Percentiles rank a stretch among this genome's conserved stretches.
Evolutionary conservation across 2,888 invertebrate genomes (phyloP).

Genomic region (Cephonodes hylas): DNA sequence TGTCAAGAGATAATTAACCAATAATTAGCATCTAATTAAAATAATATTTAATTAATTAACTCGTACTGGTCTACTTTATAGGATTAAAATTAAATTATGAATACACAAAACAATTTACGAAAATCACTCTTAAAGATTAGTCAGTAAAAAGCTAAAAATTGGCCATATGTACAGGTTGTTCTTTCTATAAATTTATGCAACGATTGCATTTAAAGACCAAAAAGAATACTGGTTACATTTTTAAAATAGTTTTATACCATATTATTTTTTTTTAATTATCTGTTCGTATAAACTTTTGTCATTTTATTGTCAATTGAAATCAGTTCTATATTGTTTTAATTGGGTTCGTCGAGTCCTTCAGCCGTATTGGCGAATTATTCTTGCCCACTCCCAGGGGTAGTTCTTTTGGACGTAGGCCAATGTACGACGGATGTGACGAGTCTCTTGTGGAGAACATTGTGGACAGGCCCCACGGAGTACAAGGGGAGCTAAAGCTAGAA

Average conservation of each 20-base stretch:
- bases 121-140: too few relatives aligned
- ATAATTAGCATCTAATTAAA: not conserved
- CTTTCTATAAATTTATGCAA: too few relatives aligned
- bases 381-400: slow-evolving; percentile 89
- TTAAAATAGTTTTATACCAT: not conserved
- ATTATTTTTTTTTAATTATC: too few relatives aligned
- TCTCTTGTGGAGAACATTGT: slow-evolving; percentile 84
- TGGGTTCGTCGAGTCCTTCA: slow-evolving; percentile 44
- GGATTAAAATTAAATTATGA: too few relatives aligned
- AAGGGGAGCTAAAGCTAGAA: slow-evolving; percentile 86
- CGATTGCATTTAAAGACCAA: too few relatives aligned
- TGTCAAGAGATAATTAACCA: not conserved
- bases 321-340: not conserved
- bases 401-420: slow-evolving; percentile 87
- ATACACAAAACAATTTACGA: too few relatives aligned
- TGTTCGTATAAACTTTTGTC: not conserved
- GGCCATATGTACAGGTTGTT: too few relatives aligned
- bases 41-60: not conserved
- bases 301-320: not conserved
- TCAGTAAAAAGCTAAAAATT: too few relatives aligned
- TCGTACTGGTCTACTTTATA: not conserved
- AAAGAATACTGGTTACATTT: not conserved
- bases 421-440: slow-evolving; percentile 86
- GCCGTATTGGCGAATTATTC: slow-evolving; percentile 85
- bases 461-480: slow-evolving; percentile 88